Base-by-base conservation (phyloP, 2,888 invertebrate genomes). In the Sympetrum striolatum region DNA sequence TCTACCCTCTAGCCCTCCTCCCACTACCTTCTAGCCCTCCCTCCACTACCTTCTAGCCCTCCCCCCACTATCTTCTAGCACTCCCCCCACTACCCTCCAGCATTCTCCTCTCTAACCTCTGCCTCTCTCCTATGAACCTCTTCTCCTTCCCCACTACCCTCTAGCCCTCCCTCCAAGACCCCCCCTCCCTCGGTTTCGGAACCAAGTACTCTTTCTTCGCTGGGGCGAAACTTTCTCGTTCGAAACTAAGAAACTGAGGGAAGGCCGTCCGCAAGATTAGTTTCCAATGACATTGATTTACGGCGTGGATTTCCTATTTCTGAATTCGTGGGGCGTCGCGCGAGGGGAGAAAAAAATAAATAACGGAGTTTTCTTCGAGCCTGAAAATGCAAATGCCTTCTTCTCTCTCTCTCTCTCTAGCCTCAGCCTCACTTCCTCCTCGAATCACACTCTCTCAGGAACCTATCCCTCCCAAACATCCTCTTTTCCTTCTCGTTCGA, bases 281-380 rank as follows among this genome's bases (percentile, higher is more conserved):
- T 86, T 86, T 86, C 86, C 86, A 86, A 86, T 86, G 86, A 86
- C 86, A 86, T 86, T 86, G 86, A 86, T 86, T 86, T 86, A 86
- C 60, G 86, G 86, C 37, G 18, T 4, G 39, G 86, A 64, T 64
- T 86, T 82, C 80, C 39, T 44, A 80, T 80, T 39, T 80, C 80
- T 81, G 48, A 25, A 81, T 44, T 44, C 44, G 48, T 80, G 35
- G 48, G 44, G 81, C 44, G 48, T 39, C 44, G 44, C 25, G 44
- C 48, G 48, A 22, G 8, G 44, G 44, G 44, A 10, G 0, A 4
- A 44, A n/a, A 48, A 44, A 25, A 44, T 39, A 73, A 73, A 73
- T 73, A 73, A 73, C 31, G 73, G 73, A 73, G 25, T 37, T n/a
- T 80, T 37, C 22, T 37, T n/a, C n/a, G 31, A 18, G 18, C 80